Base-by-base conservation (phyloP, 2,113 vertebrate genomes). In the Gallinago media region DNA sequence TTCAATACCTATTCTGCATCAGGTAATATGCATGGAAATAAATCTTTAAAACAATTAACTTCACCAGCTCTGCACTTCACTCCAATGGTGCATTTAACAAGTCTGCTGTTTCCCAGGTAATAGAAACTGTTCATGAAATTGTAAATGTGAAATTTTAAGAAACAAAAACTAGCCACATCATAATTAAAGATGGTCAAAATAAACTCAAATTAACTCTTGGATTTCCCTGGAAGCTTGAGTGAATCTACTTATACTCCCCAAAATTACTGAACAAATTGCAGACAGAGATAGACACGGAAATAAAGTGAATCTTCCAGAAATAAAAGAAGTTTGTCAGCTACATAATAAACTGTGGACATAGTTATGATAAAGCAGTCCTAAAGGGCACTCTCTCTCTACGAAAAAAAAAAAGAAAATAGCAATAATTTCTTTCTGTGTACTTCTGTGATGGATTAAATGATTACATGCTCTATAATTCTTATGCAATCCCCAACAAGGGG, bases 341-440 rank as follows among this genome's bases (percentile, higher is more conserved):
- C 4, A 1, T 44, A 71, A 88, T 38, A 66, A 74, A 79, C 82
- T 25, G 20, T 20, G 32, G 16, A 14, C 54, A 65, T 31, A 77
- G 58, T 58, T 80, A 67, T n/a, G 36, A 82, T 86, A 77, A 97
- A 93, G 74, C 42, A 71, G 61, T 75, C 91, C 76, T 96, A 85
- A 92, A 75, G 44, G 84, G 63, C 40, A 78, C 82, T 95, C 42
- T 83, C 65, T 38, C 59, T 62, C 5, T 38, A 34, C 6, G 50
- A 34, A 79, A 61, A 81, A 72, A 31, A 34, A 46, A 18, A 40
- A n/a, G 84, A 22, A 34, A 46, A 18, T n/a, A n/a, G 84, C 56
- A 93, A 73, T 83, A 81, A 94, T 92, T 89, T 80, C 84, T 92
- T 89, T 77, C 84, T 50, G 22, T 44, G 77, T 38, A n/a, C 29